Evolutionary conservation across 1,140 invertebrate species (phyloP), one percentile per base, ranked within the genome.

Genomic region (Nebria ingens): DNA sequence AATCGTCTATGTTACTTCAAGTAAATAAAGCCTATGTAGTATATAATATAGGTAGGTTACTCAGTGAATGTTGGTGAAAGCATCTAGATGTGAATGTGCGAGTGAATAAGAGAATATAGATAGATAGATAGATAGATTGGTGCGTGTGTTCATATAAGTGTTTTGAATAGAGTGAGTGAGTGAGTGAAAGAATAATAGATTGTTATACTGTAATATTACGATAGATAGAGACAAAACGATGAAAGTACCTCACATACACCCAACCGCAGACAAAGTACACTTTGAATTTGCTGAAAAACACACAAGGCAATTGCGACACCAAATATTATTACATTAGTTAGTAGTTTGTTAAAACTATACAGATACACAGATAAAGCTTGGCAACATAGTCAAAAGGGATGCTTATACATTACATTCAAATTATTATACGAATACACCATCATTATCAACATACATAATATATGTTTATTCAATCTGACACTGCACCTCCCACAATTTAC

Each of bases 241-340:
- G 40, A 45, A 45, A 45, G 40, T 85, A 85, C 82, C 82, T 85
- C 77, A 83, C 76, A 78, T 83, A 84, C 70, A 85, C 82, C 82
- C 82, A 86, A 78, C 82, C 83, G 77, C 81, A 85, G 76, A 80
- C 81, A 84, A 85, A 85, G 80, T 83, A 84, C 79, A 84, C 77
- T 79, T 79, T 79, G 76, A 79, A 81, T 76, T 79, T 80, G 77
- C 81, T 83, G 81, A 80, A 83, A n/a, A 80, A 74, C 64, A 69
- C 59, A 63, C 40, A 45, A 45, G 40, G 40, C 40, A 56, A 61
- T 49, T 56, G 56, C 59, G 55, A 61, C 57, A 61, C 40, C 40
- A 45, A 45, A 45, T 29, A 29, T 29, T 13, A 29, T 6, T 13
- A 29, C 13, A 29, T 29, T 29, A 13, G 13, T 29, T 6, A 6